Evolutionary conservation across 2,113 vertebrate species (phyloP), one percentile per base, ranked within the genome.

Genomic region (Oryzias melastigma): DNA sequence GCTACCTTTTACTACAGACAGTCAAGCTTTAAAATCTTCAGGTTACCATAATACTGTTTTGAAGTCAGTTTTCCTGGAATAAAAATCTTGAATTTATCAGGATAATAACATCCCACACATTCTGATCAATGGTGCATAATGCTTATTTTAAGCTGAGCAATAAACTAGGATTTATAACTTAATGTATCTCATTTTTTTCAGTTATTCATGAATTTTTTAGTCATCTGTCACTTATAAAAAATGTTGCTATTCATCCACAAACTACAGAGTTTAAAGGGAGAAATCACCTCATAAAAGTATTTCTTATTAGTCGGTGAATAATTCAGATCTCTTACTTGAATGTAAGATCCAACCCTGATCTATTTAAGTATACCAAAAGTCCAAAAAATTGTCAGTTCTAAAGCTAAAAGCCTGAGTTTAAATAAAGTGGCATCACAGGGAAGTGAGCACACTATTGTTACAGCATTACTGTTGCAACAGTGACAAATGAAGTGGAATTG

Each of bases 111-210:
- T 60, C 48, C 49, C 35, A 16, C 41, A 16, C 35, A 20, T n/a
- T n/a, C 52, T 69, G 48, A 74, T 16, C 68, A 63, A 67, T 58
- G 20, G 35, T 25, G 22, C 47, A 27, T 75, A 74, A 69, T 69
- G 41, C 41, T 53, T 18, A 20, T 20, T 47, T 51, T 69, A 68
- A 68, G 52, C 61, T 63, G 50, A 58, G 27, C 44, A 61, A 14
- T 77, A 55, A 64, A 68, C 27, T 17, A 40, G 8, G n/a, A 58
- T 27, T 40, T 46, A 51, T 44, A 42, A 55, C 52, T 46, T 54
- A 5, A 42, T 51, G 46, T 55, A n/a, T 58, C 25, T 55, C 19
- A 47, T 65, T 47, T 5, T 67, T 43, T 62, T 43, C 49, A 18
- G n/a, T 29, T 44, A n/a, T 62, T 65, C 29, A 67, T 50, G 43